Conservation (phyloP, 1,140 invertebrate species). For the Magallana gigas region DNA sequence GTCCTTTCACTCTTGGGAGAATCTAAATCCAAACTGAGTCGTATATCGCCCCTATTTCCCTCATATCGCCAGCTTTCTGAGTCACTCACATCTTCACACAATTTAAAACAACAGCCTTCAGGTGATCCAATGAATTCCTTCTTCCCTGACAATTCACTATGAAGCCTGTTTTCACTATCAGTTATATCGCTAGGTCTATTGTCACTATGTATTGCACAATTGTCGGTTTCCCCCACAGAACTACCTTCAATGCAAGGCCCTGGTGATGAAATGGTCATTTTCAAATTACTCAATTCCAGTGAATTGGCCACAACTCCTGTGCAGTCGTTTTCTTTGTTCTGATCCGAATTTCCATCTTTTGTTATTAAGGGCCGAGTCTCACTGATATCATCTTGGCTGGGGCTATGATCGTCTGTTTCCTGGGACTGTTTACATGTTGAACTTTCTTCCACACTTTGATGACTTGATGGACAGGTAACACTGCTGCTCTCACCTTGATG, state of each 20-base stretch:
- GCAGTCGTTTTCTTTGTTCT: not conserved
- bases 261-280: slow-evolving; percentile 11
- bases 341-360: not conserved
- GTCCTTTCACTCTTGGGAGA: slow-evolving; percentile 33
- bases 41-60: slow-evolving; percentile 23
- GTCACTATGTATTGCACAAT: slow-evolving; percentile 21
- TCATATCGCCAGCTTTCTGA: slow-evolving; percentile 34
- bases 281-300: not conserved
- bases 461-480: slow-evolving; percentile 26
- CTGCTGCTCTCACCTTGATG: not conserved
- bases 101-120: slow-evolving; percentile 28
- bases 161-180: not conserved
- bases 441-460: slow-evolving; percentile 6
- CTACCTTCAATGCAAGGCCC: slow-evolving; percentile 11
- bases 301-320: not conserved
- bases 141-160: slow-evolving; percentile 22
- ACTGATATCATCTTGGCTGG: slow-evolving; percentile 1
- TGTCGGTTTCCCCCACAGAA: not conserved
- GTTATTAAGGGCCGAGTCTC: not conserved
- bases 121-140: slow-evolving; percentile 26
- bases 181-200: not conserved
- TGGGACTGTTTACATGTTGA: slow-evolving; percentile 24
- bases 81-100: slow-evolving; percentile 19
- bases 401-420: not conserved
- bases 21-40: slow-evolving; percentile 42